Base-by-base conservation (phyloP, 64 coral and sea anemone species). In the Stichodactyla helianthus region DNA sequence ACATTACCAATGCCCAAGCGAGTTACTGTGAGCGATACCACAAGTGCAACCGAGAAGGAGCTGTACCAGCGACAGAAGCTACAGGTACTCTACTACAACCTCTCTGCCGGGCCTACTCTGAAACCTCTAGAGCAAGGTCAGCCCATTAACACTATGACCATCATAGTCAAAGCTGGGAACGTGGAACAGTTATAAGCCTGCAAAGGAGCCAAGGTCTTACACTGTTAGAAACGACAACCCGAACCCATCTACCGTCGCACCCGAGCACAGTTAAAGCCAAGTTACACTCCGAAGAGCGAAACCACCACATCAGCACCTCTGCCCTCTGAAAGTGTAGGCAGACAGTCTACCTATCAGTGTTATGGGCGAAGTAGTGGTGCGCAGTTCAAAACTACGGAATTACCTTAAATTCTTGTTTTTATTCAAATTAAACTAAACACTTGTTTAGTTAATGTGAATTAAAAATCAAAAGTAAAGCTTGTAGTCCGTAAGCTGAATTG, bases 81-180 rank as follows among this genome's bases (percentile, higher is more conserved):
- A 20, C 86, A 88, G 51, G 85, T 63, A 55, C 79, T 85, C 28
- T 82, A 90, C 79, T 94, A 94, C 88, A 91, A 91, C 93, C 79
- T 31, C 55, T 88, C 76, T 52, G 89, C 86, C 19, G 82, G 86
- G 71, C 93, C 82, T 20, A n/a, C 89, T 5, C 54, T 95, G 54
- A 84, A 84, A 57, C 55, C 82, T 77, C 57, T 86, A 35, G 19
- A 79, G 79, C 83, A 81, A 79, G 86, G 92, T 23, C 62, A 89
- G 80, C 87, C 70, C 18, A n/a, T 93, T 25, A 79, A 71, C 57
- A 88, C 88, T 51, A 84, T 63, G 91, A 92, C 64, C 51, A 78
- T 50, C 54, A 85, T 58, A 87, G 57, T 79, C 64, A 93, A 63
- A 89, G 60, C 5, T 93, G 71, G 82, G 20, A 93, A 77, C 15